Percentiles rank a stretch among this genome's conserved stretches.
These are phyloP conservation scores for Flexamia atlantica DNA, from an alignment of 2,888 invertebrate species.

Conservation along the genomic window DNA sequence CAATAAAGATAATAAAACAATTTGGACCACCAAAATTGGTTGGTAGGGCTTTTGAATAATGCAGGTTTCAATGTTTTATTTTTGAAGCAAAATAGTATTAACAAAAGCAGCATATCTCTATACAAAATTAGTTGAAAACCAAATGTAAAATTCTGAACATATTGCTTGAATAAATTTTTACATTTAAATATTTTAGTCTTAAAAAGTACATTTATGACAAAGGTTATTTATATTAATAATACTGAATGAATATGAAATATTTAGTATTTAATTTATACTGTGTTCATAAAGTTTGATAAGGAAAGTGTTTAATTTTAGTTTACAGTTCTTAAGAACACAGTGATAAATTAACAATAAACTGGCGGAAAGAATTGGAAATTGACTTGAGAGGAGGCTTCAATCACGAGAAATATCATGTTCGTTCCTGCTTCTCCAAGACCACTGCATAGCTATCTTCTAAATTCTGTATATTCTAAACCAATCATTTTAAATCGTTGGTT, in stretches of 20 bases:
- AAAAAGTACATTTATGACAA: not conserved
- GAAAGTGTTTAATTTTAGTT: no score
- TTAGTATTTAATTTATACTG: not conserved
- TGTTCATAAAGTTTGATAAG: no score
- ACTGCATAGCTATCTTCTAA: no score
- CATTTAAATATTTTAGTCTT: not conserved
- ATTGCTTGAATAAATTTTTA: not conserved
- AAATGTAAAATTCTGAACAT: not conserved
- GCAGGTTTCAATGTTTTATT: not conserved
- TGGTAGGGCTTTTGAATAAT: not conserved
- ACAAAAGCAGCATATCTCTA: conserved; percentile 22
- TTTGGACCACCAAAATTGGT: not conserved
- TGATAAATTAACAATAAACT: no score
- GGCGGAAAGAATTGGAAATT: no score
- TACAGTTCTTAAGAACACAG: no score
- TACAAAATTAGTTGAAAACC: not conserved
- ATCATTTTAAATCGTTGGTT: no score
- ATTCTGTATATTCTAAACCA: no score
- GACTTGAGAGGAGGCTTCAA: no score
- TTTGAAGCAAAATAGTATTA: conserved; percentile 4
- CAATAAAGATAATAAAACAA: not conserved
- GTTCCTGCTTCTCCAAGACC: no score
- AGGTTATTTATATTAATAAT: not conserved
- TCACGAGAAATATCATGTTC: no score
- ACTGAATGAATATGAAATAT: conserved; percentile 9